These are phyloP conservation scores for Pseudomyrmex concolor DNA, from an alignment of 1,140 invertebrate species.

Conservation along the genomic window DNA sequence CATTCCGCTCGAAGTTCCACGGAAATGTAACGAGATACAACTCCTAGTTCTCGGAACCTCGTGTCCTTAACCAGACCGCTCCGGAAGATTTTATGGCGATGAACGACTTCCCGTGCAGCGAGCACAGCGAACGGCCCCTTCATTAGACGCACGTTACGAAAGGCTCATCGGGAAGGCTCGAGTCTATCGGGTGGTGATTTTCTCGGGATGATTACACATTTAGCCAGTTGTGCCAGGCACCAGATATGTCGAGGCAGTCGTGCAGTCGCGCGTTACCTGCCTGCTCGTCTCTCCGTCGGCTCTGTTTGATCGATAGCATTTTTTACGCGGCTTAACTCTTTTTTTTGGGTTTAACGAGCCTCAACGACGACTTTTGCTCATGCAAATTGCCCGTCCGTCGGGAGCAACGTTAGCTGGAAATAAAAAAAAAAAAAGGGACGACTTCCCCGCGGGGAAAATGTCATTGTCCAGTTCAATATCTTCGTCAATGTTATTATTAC, in stretches of 20 bases:
- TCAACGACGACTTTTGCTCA: conserved; percentile 21
- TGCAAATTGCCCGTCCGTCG: conserved; percentile 36
- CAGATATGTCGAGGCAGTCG: conserved; percentile 10
- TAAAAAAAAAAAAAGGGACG: not conserved
- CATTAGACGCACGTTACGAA: conserved; percentile 55
- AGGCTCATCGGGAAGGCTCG: conserved; percentile 1
- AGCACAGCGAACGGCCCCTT: conserved; percentile 34
- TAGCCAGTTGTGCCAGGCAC: conserved; percentile 50
- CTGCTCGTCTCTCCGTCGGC: not conserved
- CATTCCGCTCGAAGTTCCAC: not conserved
- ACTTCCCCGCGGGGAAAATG: not conserved
- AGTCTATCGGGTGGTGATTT: conserved; percentile 48
- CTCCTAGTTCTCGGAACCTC: conserved; percentile 7
- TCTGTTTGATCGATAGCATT: conserved; percentile 57
- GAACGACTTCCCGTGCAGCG: conserved; percentile 36
- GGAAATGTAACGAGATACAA: conserved; percentile 1
- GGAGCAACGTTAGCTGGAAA: conserved; percentile 6
- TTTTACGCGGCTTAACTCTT: conserved; percentile 17
- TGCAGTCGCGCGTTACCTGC: not conserved
- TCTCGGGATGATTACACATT: conserved; percentile 37
- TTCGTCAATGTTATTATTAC: conserved; percentile 44
- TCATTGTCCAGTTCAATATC: conserved; percentile 23
- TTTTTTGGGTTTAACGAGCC: conserved; percentile 17
- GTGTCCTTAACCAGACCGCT: conserved; percentile 20
- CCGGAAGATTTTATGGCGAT: conserved; percentile 52